A percentile compares a stretch with the other conserved stretches of the same genome.
Conservation (phyloP, 2,113 vertebrate species). For the Zosterops hypoxanthus region DNA sequence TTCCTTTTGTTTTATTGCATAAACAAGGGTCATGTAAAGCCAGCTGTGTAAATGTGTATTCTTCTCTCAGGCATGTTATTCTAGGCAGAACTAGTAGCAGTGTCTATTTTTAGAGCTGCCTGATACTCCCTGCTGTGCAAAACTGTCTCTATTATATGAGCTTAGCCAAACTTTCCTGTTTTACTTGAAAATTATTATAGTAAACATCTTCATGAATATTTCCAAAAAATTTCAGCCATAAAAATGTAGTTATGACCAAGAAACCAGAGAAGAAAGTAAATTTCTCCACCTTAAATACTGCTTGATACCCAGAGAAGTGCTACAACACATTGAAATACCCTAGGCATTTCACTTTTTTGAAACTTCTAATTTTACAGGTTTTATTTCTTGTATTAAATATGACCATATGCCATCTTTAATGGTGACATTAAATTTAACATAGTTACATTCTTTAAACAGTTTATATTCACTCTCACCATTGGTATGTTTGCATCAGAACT, state of each 20-base stretch:
- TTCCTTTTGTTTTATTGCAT: conserved; percentile 56
- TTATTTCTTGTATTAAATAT: not conserved
- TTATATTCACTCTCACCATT: not conserved
- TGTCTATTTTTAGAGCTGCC: conserved; percentile 29
- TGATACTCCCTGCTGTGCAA: conserved; percentile 9
- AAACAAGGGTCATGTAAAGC: conserved; percentile 12
- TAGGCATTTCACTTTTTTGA: not conserved
- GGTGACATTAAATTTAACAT: not conserved
- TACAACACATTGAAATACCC: not conserved
- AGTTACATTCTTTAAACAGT: not conserved
- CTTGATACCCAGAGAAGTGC: not conserved
- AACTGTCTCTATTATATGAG: not conserved
- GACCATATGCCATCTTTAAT: not conserved
- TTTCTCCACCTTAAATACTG: not conserved
- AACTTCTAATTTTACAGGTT: not conserved
- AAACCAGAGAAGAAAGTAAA: not conserved
- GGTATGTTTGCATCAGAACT: not conserved
- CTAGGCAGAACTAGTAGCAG: conserved; percentile 15
- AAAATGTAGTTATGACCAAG: not conserved
- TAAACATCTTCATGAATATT: not conserved
- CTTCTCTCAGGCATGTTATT: conserved; percentile 52
- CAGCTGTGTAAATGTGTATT: conserved; percentile 67
- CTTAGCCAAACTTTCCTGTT: not conserved
- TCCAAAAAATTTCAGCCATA: not conserved
- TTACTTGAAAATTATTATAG: not conserved